Percentiles rank a stretch among this genome's conserved stretches.
Conservation (phyloP, 2,113 vertebrate genomes). For the Ciconia stormi region DNA sequence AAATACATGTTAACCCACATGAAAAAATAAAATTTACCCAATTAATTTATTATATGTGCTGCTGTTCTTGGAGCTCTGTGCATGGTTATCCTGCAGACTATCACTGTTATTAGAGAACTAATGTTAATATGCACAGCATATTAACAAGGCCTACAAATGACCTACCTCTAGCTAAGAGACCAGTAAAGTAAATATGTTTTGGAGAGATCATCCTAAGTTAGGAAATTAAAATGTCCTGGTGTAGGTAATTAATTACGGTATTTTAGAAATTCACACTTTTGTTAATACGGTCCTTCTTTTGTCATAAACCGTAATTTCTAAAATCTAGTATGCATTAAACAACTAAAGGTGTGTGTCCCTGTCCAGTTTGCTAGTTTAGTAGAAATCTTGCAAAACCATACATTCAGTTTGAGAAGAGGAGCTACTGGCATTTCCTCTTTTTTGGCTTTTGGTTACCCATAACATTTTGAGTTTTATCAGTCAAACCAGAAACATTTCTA, state of each 20-base stretch:
- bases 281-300: background rate
- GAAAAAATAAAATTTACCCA: slow-evolving; percentile 76
- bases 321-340: background rate
- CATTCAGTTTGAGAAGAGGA: background rate
- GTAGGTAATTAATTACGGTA: slow-evolving; percentile 17
- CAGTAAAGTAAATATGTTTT: slow-evolving; percentile 40
- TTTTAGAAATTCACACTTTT: slow-evolving; percentile 46
- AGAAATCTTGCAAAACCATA: background rate
- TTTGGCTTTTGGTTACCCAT: background rate
- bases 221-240: slow-evolving; percentile 19
- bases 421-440: background rate
- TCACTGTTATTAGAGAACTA: slow-evolving; percentile 17
- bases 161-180: slow-evolving; percentile 63
- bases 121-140: slow-evolving; percentile 26
- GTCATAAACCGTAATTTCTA: background rate
- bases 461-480: background rate
- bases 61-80: slow-evolving; percentile 74
- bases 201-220: slow-evolving; percentile 17
- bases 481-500: background rate
- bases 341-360: background rate
- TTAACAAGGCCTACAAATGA: slow-evolving; percentile 64
- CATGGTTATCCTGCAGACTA: slow-evolving; percentile 47
- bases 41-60: slow-evolving; percentile 73
- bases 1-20: slow-evolving; percentile 71
- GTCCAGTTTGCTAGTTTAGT: background rate